A percentile compares a stretch with the other conserved stretches of the same genome.
phyloP scores from a whole-genome alignment of 2,797 vertebrate genomes.

The Epinephelus malabaricus region DNA sequence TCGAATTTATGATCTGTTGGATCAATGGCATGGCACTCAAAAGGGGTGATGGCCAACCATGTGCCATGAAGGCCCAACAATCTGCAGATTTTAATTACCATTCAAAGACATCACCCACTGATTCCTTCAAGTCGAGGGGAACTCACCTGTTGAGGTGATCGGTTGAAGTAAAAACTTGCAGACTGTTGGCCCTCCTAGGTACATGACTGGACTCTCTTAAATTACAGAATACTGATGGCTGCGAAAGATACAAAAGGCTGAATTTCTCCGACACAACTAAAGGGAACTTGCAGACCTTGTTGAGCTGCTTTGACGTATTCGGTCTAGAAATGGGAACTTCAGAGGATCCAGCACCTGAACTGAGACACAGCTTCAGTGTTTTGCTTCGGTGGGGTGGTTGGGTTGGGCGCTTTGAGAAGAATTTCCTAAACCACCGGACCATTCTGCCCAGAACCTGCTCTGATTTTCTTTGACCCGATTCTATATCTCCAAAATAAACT shows the following conservation, averaged over 20 bases:
- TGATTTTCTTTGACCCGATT: constrained; percentile 25
- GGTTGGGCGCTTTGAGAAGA: not conserved
- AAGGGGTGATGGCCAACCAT: too few species aligned
- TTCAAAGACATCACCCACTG: not conserved
- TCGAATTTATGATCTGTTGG: too few species aligned
- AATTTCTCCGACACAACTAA: not conserved
- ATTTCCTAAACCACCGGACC: constrained; percentile 8
- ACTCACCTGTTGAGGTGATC: constrained; percentile 1
- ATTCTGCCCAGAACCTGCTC: constrained; percentile 2
- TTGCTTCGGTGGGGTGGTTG: not conserved
- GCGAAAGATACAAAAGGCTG: not conserved
- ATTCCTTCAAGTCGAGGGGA: not conserved
- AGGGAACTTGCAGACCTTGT: not conserved
- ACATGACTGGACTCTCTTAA: too few species aligned
- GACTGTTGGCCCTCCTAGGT: not conserved
- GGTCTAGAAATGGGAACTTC: not conserved
- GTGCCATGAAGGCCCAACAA: too few species aligned
- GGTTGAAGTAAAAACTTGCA: not conserved
- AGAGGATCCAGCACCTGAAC: not conserved
- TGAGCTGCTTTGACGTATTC: not conserved
- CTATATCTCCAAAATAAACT: constrained; percentile 48
- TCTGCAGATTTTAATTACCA: not conserved
- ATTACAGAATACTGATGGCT: not conserved
- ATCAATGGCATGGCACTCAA: too few species aligned
- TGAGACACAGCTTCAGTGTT: not conserved